Evolutionary conservation across 2,113 vertebrate genomes (phyloP).

Genomic region (Actenoides lindsayi): DNA sequence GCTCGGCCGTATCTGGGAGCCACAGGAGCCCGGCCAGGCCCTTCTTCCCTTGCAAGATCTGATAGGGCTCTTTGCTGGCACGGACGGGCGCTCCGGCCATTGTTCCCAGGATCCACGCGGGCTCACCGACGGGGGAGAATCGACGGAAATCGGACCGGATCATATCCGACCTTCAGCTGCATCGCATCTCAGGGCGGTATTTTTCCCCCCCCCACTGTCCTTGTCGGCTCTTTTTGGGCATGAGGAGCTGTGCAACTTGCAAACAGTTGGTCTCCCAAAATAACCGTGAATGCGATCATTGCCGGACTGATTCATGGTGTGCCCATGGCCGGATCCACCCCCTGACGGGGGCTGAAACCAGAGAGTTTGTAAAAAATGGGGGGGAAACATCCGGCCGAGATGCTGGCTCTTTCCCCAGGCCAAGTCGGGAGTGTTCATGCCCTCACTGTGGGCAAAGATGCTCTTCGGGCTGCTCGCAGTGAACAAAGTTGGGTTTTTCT

Average conservation of each 20-base stretch:
- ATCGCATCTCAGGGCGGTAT: not conserved
- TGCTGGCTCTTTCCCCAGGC: not conserved
- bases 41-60: conserved; percentile 10
- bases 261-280: not conserved
- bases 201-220: not conserved
- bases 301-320: not conserved
- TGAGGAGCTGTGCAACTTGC: fast-evolving
- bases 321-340: not conserved
- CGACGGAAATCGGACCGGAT: not conserved
- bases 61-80: conserved; percentile 1
- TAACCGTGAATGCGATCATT: fast-evolving
- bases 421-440: not conserved
- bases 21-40: not conserved
- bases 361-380: not conserved
- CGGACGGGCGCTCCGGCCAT: not conserved
- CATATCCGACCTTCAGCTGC: not conserved
- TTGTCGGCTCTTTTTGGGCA: not conserved
- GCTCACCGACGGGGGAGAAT: not conserved
- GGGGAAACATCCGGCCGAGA: fast-evolving
- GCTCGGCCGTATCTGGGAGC: not conserved
- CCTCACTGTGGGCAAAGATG: not conserved
- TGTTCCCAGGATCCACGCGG: not conserved
- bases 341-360: not conserved
- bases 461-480: not conserved
- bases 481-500: not conserved